These are phyloP conservation scores for Sternotherus odoratus DNA, from an alignment of 2,797 vertebrate species.

Conservation along the genomic window DNA sequence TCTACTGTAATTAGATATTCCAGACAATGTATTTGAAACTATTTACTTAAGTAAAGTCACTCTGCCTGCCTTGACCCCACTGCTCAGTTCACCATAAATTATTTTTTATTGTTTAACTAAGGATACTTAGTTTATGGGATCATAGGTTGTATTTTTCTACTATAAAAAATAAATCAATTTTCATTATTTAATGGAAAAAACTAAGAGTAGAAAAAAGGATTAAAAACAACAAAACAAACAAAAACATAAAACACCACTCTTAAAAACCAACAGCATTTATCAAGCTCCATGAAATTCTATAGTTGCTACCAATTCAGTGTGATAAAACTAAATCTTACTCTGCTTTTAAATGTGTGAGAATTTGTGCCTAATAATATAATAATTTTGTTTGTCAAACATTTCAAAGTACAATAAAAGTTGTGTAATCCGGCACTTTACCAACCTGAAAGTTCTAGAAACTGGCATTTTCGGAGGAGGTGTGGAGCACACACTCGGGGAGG, in stretches of 20 bases:
- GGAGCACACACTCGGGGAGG: too few species aligned
- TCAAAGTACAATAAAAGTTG: not conserved
- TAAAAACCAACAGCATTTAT: not conserved
- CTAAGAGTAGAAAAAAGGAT: not conserved
- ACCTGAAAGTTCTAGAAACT: too few species aligned
- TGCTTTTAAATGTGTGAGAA: not conserved
- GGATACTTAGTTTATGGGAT: not conserved
- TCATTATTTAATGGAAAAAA: not conserved
- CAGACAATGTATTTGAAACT: not conserved
- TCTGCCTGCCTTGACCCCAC: not conserved
- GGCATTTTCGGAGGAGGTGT: too few species aligned
- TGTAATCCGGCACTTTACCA: too few species aligned
- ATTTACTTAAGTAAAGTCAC: not conserved
- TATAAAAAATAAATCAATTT: not conserved
- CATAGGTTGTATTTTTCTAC: not conserved
- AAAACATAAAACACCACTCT: not conserved
- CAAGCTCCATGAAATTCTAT: not conserved
- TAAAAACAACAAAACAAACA: not conserved
- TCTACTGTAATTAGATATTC: not conserved
- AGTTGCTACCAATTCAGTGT: not conserved
- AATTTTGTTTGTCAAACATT: not conserved
- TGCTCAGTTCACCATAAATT: not conserved
- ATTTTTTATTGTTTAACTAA: slow-evolving; percentile 47
- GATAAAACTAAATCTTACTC: not conserved
- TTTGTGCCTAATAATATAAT: not conserved